Conservation (phyloP, 1,140 invertebrate genomes). For the Phthorimaea operculella region DNA sequence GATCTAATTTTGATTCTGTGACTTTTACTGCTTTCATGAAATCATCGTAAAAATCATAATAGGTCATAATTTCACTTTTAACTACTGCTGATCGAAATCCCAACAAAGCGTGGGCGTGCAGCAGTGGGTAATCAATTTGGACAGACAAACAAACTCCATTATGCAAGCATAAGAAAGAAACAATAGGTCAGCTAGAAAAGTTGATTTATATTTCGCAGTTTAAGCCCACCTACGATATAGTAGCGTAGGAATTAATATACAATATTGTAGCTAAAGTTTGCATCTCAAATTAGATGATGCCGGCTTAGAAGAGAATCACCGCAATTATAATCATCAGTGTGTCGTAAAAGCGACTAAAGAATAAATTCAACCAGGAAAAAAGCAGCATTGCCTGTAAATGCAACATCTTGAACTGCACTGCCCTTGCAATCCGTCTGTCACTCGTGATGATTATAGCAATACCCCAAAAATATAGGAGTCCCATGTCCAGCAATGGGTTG, state of each 20-base stretch:
- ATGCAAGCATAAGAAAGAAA: slow-evolving; percentile 1
- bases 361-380: too few relatives aligned
- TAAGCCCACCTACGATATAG: neutral
- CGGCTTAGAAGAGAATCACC: too few relatives aligned
- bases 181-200: neutral
- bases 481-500: too few relatives aligned
- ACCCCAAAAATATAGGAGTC: too few relatives aligned
- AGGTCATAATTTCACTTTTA: neutral
- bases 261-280: neutral
- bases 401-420: too few relatives aligned
- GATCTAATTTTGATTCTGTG: too few relatives aligned
- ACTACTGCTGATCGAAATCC: slow-evolving; percentile 1
- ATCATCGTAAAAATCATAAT: neutral
- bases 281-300: too few relatives aligned
- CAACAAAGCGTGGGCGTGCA: neutral
- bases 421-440: too few relatives aligned
- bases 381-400: too few relatives aligned
- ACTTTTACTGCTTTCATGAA: neutral
- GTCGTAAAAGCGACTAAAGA: too few relatives aligned
- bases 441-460: too few relatives aligned
- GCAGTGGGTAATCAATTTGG: neutral
- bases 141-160: slow-evolving; percentile 1
- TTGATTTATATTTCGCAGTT: slow-evolving; percentile 5
- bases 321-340: too few relatives aligned
- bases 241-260: neutral